These are phyloP conservation scores for Epinephelus awoara DNA, from an alignment of 2,797 vertebrate species.

Conservation along the genomic window DNA sequence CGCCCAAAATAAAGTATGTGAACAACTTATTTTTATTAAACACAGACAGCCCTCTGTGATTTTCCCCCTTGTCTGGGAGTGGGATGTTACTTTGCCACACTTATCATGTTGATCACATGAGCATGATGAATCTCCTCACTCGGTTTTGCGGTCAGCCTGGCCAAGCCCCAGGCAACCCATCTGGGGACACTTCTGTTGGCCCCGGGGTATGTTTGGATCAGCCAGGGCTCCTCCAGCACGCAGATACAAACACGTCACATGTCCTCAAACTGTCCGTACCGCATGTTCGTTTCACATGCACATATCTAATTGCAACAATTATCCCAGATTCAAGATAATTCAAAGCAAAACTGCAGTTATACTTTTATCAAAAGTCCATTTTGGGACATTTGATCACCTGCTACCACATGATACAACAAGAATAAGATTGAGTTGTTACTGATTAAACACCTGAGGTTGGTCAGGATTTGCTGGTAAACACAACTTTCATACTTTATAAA, in stretches of 20 bases:
- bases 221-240: conserved; percentile 60
- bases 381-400: background rate
- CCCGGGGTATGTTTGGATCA: conserved; percentile 58
- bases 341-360: background rate
- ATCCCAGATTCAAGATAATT: background rate
- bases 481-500: background rate
- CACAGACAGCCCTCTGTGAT: background rate
- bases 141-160: conserved; percentile 57
- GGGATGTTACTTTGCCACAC: conserved; percentile 8
- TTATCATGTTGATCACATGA: conserved; percentile 79
- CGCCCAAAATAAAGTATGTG: conserved; percentile 14
- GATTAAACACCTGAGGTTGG: background rate
- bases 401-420: background rate
- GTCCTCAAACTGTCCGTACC: conserved; percentile 38
- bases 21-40: conserved; percentile 29
- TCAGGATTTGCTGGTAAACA: conserved; percentile 11
- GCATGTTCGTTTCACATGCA: conserved; percentile 37
- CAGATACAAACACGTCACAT: conserved; percentile 28
- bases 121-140: conserved; percentile 76
- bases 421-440: fast-evolving
- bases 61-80: background rate
- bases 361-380: background rate
- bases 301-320: conserved; percentile 6
- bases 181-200: conserved; percentile 82
- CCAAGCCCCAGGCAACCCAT: conserved; percentile 81